Evolutionary conservation across 2,888 invertebrate species (phyloP), one percentile per base, ranked within the genome.

Genomic region (Nasonia oneida): DNA sequence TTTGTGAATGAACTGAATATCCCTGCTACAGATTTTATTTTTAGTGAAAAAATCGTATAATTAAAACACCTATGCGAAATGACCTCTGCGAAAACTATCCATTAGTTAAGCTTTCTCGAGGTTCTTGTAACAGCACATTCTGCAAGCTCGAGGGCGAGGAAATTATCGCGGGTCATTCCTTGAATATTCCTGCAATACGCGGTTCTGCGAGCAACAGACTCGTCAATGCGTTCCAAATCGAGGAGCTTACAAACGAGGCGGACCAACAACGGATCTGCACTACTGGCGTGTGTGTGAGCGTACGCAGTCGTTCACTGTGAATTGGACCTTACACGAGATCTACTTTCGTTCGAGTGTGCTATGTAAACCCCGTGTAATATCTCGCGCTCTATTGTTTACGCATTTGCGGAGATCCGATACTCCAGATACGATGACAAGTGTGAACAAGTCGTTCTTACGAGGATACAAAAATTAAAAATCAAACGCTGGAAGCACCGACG

Each of bases 181-280:
- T 4, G 57, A 57, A 57, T 57, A 57, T 57, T n/a, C 1, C 15
- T 57, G 3, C 6, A 18, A 18, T 3, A 6, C 5, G 18, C n/a
- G 4, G 6, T 29, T 23, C 33, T 15, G 23, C 70, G 15, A 33
- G n/a, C 18, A 57, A n/a, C 2, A 3, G 18, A 70, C 70, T 64
- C 29, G 10, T 33, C 37, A 3, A 70, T 15, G 70, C 70, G 47
- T 23, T 29, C 64, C 3, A 8, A 47, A 47, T 57, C n/a, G 39
- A 61, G 77, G 37, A 61, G 61, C 77, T 77, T 39, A 29, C 8
- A 61, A 57, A 18, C 67, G 33, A 14, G 73, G 29, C 73, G 14
- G 47, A 42, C 57, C 73, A 74, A 73, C 57, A 81, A 81, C 42
- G 42, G 73, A 73, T 73, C 15, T 42, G 4, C 14, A 57, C 81